phyloP scores from a whole-genome alignment of 2,113 vertebrate genomes.

The Ellobius talpinus region DNA sequence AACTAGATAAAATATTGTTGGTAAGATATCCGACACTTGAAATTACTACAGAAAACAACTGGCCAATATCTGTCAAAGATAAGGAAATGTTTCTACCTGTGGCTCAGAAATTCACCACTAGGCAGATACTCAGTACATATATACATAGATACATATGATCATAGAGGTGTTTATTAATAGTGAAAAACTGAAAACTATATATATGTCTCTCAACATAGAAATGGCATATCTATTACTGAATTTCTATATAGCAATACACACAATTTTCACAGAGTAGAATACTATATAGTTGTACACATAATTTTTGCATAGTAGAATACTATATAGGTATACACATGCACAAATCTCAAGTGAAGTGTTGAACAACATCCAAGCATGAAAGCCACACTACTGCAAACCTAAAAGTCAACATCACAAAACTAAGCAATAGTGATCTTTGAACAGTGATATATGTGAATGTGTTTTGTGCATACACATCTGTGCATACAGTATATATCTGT shows the following conservation, averaged over 20 bases:
- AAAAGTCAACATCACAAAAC: neutral
- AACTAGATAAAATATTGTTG: neutral
- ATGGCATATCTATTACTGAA: neutral
- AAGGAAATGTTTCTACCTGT: neutral
- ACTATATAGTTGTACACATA: neutral
- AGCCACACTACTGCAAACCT: neutral
- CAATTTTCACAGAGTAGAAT: neutral
- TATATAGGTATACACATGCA: neutral
- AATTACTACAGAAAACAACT: neutral
- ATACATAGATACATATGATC: neutral
- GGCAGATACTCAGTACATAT: neutral
- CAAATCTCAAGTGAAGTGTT: neutral
- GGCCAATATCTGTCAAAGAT: neutral
- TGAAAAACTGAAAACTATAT: neutral
- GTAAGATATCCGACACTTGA: neutral
- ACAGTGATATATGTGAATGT: neutral
- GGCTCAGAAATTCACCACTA: neutral
- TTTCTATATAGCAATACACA: neutral
- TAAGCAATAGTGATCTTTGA: neutral
- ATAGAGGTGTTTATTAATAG: neutral
- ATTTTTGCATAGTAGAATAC: neutral
- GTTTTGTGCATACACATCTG: neutral
- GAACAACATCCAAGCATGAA: neutral
- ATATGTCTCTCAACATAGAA: slow-evolving; percentile 12
- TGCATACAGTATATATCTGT: neutral